Conservation (phyloP, 2,888 invertebrate genomes). For the Arctia plantaginis region DNA sequence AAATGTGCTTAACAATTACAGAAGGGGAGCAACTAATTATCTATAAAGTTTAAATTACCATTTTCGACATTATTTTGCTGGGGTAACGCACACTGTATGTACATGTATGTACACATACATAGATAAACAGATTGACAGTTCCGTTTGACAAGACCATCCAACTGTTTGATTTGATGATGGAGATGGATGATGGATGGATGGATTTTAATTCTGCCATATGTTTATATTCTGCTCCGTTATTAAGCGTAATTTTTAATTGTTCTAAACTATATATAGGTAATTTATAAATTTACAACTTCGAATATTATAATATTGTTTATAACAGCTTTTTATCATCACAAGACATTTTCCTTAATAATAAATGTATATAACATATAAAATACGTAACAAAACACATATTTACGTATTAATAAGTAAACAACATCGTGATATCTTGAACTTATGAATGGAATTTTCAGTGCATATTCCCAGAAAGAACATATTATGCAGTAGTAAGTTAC, state of each 20-base stretch:
- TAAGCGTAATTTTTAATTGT: background rate
- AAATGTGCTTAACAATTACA: too few species aligned
- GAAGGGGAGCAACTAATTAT: too few species aligned
- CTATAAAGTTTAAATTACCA: too few species aligned
- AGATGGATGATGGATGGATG: too few species aligned
- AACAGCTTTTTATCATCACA: background rate
- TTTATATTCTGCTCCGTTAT: too few species aligned
- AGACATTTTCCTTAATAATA: conserved; percentile 17
- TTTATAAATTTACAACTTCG: background rate
- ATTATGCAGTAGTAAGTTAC: conserved; percentile 21
- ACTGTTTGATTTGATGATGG: background rate
- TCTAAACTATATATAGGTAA: background rate
- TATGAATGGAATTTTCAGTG: conserved; percentile 31
- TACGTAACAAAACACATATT: conserved; percentile 1
- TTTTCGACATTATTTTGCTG: too few species aligned
- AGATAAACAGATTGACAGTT: background rate
- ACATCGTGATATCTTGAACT: background rate
- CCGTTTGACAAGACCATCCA: background rate
- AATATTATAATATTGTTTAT: conserved; percentile 2
- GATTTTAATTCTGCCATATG: too few species aligned
- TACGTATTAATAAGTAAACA: conserved; percentile 12
- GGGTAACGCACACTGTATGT: too few species aligned
- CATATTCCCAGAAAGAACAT: conserved; percentile 23
- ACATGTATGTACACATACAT: too few species aligned
- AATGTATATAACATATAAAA: conserved; percentile 6